These are phyloP conservation scores for Malthinus seriepunctatus DNA, from an alignment of 2,888 invertebrate species.

Conservation along the genomic window DNA sequence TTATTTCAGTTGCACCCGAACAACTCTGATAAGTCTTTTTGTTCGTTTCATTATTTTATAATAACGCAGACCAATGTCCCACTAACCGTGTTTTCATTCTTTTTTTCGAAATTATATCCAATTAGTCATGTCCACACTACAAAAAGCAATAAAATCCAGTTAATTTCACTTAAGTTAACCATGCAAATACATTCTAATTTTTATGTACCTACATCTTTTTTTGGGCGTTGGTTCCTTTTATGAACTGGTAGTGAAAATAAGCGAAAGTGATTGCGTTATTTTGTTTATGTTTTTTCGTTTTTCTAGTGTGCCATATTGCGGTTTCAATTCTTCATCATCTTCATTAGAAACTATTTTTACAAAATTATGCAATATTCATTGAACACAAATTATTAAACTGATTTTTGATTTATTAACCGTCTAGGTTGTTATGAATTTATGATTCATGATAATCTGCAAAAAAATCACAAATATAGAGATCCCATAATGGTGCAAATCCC, in stretches of 20 bases:
- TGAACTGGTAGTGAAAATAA: background rate
- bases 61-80: constrained; percentile 11
- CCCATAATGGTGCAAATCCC: no score
- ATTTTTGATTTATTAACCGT: no score
- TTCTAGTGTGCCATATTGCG: no score
- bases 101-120: constrained; percentile 4
- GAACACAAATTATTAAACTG: no score
- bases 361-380: no score
- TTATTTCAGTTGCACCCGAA: constrained; percentile 20
- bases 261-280: background rate
- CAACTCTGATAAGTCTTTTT: constrained; percentile 5
- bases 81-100: constrained; percentile 25
- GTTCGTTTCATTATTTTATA: constrained; percentile 6
- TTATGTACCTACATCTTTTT: background rate
- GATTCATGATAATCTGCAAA: no score
- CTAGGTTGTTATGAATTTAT: no score
- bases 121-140: constrained; percentile 11
- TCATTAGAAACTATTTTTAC: no score
- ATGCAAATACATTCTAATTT: background rate
- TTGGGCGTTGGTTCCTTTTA: background rate
- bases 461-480: no score
- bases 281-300: no score
- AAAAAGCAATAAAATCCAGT: constrained; percentile 12
- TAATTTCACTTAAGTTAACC: constrained; percentile 14
- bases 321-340: no score